Conservation (phyloP, 2,888 invertebrate genomes). For the Glaucopsyche alexis region DNA sequence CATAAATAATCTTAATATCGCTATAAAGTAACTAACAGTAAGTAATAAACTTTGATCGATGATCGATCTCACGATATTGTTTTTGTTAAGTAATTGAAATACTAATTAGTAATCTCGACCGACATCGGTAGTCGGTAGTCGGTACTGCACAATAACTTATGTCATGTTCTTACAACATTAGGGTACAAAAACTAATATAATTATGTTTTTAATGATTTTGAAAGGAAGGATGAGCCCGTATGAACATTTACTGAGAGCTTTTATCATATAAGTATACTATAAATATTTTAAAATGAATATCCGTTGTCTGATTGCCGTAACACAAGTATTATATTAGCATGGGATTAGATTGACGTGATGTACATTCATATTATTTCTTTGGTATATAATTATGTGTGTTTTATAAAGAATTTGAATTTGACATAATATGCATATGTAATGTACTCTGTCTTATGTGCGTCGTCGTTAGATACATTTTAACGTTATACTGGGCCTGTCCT, state of each 20-base stretch:
- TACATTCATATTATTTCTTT: no score
- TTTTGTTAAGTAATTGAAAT: not conserved
- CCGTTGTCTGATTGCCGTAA: no score
- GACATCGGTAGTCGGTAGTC: not conserved
- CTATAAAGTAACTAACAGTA: not conserved
- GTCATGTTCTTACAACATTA: constrained; percentile 5
- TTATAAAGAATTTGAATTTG: no score
- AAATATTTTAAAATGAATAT: no score
- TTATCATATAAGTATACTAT: no score
- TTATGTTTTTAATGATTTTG: not conserved
- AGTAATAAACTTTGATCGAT: not conserved
- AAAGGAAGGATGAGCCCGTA: not conserved
- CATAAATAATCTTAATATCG: no score
- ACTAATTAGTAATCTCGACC: constrained; percentile 1
- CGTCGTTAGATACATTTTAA: not conserved
- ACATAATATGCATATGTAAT: no score
- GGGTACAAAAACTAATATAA: not conserved
- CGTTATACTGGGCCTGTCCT: not conserved
- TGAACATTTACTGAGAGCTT: not conserved
- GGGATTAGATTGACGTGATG: no score
- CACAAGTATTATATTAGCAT: no score
- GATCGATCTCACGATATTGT: not conserved
- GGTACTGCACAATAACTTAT: not conserved
- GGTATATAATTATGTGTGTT: no score
- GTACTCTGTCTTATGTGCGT: no score